phyloP scores from a whole-genome alignment of 2,888 invertebrate genomes.

The Xanthia togata region DNA sequence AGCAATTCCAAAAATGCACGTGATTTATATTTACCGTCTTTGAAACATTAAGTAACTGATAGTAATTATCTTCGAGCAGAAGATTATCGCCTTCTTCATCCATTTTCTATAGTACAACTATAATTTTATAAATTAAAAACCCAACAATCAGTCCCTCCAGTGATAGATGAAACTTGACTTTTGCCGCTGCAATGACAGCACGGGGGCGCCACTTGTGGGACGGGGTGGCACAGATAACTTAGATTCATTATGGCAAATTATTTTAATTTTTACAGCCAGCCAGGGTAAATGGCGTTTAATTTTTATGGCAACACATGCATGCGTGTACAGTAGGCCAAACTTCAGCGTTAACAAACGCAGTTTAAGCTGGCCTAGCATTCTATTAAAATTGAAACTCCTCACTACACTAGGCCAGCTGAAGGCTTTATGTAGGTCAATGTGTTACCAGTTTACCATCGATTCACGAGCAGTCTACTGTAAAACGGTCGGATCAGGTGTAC shows the following conservation, averaged over 20 bases:
- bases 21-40: slow-evolving; percentile 93
- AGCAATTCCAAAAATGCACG: slow-evolving; percentile 71
- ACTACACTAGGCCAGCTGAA: not conserved
- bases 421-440: not conserved
- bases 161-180: slow-evolving; percentile 65
- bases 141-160: slow-evolving; percentile 59
- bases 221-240: slow-evolving; percentile 47
- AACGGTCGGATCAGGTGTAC: no score
- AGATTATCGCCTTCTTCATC: slow-evolving; percentile 93
- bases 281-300: not conserved
- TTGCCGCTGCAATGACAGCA: slow-evolving; percentile 72
- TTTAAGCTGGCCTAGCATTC: not conserved
- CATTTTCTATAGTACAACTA: slow-evolving; percentile 83
- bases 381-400: not conserved
- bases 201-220: slow-evolving; percentile 57
- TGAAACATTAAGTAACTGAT: slow-evolving; percentile 96
- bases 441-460: not conserved
- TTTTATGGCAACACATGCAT: not conserved
- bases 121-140: slow-evolving; percentile 64
- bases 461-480: not conserved
- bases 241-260: not conserved
- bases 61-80: slow-evolving; percentile 95
- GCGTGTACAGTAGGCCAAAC: not conserved
- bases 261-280: not conserved
- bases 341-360: not conserved